Conservation (phyloP, 2,888 invertebrate genomes). For the Agonopterix arenella region DNA sequence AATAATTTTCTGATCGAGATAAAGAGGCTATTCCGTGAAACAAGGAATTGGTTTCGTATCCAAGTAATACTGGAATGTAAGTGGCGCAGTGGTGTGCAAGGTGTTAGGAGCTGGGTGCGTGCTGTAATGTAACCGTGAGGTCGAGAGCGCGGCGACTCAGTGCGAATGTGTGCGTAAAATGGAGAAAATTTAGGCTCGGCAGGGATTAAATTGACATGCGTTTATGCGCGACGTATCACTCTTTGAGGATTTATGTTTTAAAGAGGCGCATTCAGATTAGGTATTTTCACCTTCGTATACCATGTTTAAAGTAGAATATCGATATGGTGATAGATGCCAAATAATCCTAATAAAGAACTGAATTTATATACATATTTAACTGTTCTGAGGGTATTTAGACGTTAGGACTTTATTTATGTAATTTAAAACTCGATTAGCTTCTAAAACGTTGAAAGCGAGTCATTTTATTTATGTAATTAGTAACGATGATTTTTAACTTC, state of each 20-base stretch:
- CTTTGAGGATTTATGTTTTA: conserved; percentile 52
- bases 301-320: conserved; percentile 66
- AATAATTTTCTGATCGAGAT: conserved; percentile 25
- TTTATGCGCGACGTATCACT: conserved; percentile 30
- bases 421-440: conserved; percentile 36
- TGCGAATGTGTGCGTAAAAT: conserved; percentile 46
- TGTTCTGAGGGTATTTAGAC: conserved; percentile 75
- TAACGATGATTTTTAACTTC: conserved; percentile 11
- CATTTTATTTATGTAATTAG: conserved; percentile 32
- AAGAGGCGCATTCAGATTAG: conserved; percentile 61
- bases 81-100: conserved; percentile 30
- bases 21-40: conserved; percentile 32
- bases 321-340: conserved; percentile 71
- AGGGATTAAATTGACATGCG: conserved; percentile 39
- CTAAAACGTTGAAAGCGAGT: conserved; percentile 26
- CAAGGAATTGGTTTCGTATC: conserved; percentile 32
- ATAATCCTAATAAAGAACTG: conserved; percentile 77
- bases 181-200: conserved; percentile 72
- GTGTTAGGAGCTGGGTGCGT: conserved; percentile 4
- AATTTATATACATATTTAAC: conserved; percentile 74
- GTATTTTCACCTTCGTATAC: conserved; percentile 71
- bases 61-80: conserved; percentile 31
- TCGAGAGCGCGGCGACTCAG: conserved; percentile 15
- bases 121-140: conserved; percentile 1
- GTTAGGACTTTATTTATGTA: conserved; percentile 60